Base-by-base conservation (phyloP, 2,888 invertebrate species). In the Neoitamus cyanurus region DNA sequence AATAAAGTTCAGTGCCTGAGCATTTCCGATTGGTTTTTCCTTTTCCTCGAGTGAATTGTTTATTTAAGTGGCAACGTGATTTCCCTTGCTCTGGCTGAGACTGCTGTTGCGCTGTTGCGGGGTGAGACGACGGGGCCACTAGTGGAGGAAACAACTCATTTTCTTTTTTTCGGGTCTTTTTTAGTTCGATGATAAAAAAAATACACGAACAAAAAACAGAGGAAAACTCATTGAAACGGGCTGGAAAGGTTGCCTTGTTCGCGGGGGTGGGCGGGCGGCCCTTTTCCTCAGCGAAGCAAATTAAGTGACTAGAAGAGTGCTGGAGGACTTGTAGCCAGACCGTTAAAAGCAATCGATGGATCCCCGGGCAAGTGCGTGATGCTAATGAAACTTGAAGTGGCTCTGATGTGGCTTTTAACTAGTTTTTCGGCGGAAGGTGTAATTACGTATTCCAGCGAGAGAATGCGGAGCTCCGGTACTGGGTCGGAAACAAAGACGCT, bases 21-120 rank as follows among this genome's bases (percentile, higher is more conserved):
- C 25, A 58, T 58, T 58, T 58, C 58, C 58, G 58, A 58, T 58
- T 58, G 58, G 58, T 58, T 58, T 58, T 58, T 58, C 58, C 58
- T 58, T 58, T 9, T 58, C 58, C 58, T 58, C 58, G 25, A 58
- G 20, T 58, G 58, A 58, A 58, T 58, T 58, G 58, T 58, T 58
- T 58, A 58, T 58, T 58, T 58, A 58, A 58, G 58, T 58, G 58
- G 58, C 58, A 58, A 58, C 58, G 58, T 58, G 20, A 58, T 58
- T 58, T 58, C 58, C 48, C 58, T 58, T 58, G 25, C 20, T 15
- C 58, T 58, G 25, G 15, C 58, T 25, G 20, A 25, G 58, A 58
- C 20, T 58, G 9, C 15, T 58, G n/a, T n/a, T n/a, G n/a, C n/a
- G n/a, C 20, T 25, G 58, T 20, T 58, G 58, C 58, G n/a, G n/a